These are phyloP conservation scores for Xiphophorus couchianus DNA, from an alignment of 2,113 vertebrate species.

Conservation along the genomic window DNA sequence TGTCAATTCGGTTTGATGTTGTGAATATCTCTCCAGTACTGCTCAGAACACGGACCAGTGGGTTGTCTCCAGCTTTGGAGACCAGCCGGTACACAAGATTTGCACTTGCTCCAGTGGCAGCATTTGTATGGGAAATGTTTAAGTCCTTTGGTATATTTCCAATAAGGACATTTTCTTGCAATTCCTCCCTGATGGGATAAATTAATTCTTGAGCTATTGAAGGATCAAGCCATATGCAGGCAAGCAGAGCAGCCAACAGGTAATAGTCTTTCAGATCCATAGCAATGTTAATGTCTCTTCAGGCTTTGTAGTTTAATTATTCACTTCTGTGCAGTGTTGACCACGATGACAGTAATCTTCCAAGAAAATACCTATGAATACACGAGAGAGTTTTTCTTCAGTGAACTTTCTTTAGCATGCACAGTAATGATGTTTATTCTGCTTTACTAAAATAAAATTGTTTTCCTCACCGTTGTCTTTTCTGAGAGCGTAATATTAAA, in stretches of 20 bases:
- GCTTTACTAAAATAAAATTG: background rate
- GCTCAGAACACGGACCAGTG: slow-evolving; percentile 95
- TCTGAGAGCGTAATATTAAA: background rate
- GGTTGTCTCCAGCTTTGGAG: slow-evolving; percentile 97
- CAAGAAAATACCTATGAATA: slow-evolving; percentile 88
- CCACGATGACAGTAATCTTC: slow-evolving; percentile 84
- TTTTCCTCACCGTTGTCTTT: background rate
- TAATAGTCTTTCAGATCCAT: slow-evolving; percentile 99
- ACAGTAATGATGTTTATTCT: slow-evolving; percentile 31
- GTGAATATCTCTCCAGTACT: slow-evolving; percentile 97
- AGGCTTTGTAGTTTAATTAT: slow-evolving; percentile 66
- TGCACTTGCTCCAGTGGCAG: slow-evolving; percentile 91
- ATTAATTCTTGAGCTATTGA: slow-evolving; percentile 98
- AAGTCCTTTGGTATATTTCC: slow-evolving; percentile 99
- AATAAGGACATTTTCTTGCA: slow-evolving; percentile 98
- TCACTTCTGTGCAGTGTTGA: slow-evolving; percentile 81
- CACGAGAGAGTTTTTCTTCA: slow-evolving; percentile 78
- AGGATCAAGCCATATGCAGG: slow-evolving; percentile 96
- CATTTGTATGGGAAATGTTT: slow-evolving; percentile 97
- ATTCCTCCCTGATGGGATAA: slow-evolving; percentile 97
- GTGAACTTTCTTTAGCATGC: slow-evolving; percentile 47
- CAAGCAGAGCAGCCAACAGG: slow-evolving; percentile 93
- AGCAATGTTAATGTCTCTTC: slow-evolving; percentile 83
- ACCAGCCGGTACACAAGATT: slow-evolving; percentile 98
- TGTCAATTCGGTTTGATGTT: slow-evolving; percentile 95